Base-by-base conservation (phyloP, 2,888 invertebrate genomes). In the Microdon myrmicae region DNA sequence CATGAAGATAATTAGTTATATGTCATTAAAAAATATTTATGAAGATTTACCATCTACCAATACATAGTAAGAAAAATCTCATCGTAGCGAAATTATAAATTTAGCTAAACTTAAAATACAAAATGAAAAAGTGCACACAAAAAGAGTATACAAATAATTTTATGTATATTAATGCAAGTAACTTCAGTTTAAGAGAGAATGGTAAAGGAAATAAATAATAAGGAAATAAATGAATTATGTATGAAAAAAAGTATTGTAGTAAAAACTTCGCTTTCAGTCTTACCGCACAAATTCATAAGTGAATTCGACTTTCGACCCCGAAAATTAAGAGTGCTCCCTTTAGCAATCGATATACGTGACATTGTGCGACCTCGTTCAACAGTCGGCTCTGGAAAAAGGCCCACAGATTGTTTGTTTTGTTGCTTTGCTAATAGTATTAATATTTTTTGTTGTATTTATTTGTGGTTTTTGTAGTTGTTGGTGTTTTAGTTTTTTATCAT, bases 261-360 rank as follows among this genome's bases (percentile, higher is more conserved):
- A 38, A 49, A 48, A 41, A 49, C 34, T 55, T 55, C 53, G 55
- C 64, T 73, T 75, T 77, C 78, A 82, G 81, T 86, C 92, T 93
- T 92, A 93, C 93, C 92, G 87, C 92, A 92, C 87, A 93, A 86
- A 87, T 93, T 93, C 92, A 93, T 92, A 85, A 93, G 88, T 82
- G 92, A 93, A 88, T 90, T 92, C 84, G 92, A 92, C 86, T 92
- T 92, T 88, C 92, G 89, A 79, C 86, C 86, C 86, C 90, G 90
- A 88, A 91, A 90, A 90, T 90, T 90, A 83, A 88, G 84, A 83
- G 90, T 87, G 84, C 87, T 87, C 79, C 83, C 84, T 85, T 87
- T 86, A 84, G 86, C 85, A 81, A 92, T 91, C 88, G 92, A 86
- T 85, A 88, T 86, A 82, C 84, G 78, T 74, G 80, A 79, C 77